A percentile compares a stretch with the other conserved stretches of the same genome.
Conservation (phyloP, 1,140 invertebrate genomes). For the Manduca sexta region DNA sequence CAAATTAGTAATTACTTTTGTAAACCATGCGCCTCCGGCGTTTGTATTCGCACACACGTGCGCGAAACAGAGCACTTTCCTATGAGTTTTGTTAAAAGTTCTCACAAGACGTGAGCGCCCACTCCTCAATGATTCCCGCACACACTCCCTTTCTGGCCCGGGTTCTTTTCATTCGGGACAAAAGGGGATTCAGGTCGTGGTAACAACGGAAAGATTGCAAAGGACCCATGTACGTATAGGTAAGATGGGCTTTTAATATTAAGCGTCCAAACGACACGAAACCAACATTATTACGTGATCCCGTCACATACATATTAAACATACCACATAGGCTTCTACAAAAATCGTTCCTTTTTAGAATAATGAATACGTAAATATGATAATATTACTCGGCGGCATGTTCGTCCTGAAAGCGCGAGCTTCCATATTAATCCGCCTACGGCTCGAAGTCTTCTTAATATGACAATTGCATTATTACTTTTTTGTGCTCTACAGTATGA, state of each 20-base stretch:
- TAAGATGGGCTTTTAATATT: slow-evolving; percentile 54
- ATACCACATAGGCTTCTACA: not conserved
- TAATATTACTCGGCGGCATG: no score
- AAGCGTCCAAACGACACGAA: slow-evolving; percentile 23
- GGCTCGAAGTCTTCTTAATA: no score
- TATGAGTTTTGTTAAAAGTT: slow-evolving; percentile 59
- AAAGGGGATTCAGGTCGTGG: slow-evolving; percentile 57
- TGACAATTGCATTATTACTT: no score
- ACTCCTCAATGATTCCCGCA: slow-evolving; percentile 62
- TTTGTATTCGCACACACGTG: not conserved
- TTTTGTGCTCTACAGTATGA: no score
- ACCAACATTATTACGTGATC: slow-evolving; percentile 14
- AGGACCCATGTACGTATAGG: slow-evolving; percentile 40
- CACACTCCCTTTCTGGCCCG: slow-evolving; percentile 51
- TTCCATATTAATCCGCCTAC: no score
- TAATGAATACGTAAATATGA: no score
- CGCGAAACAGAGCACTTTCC: slow-evolving; percentile 23
- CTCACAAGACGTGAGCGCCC: slow-evolving; percentile 38
- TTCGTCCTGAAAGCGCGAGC: no score
- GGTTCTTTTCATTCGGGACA: slow-evolving; percentile 60
- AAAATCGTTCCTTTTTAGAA: not conserved
- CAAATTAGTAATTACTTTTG: no score
- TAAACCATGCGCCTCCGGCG: not conserved
- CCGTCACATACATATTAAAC: not conserved
- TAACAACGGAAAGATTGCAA: slow-evolving; percentile 62